Evolutionary conservation across 2,113 vertebrate genomes (phyloP).

Genomic region (Brachypteracias leptosomus): DNA sequence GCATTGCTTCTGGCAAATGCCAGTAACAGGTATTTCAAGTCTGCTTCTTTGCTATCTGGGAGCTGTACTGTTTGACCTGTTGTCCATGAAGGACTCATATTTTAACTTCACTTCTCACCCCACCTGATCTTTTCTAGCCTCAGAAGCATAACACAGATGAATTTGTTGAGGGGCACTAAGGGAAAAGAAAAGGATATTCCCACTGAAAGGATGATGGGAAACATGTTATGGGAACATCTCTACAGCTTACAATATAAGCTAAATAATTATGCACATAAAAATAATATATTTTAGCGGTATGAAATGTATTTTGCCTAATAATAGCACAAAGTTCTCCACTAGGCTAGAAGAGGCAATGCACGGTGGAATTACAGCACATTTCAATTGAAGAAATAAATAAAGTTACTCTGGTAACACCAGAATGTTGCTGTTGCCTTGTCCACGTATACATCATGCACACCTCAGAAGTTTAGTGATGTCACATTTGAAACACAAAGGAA

Average conservation of each 20-base stretch:
- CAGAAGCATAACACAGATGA: not conserved
- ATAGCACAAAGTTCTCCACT: not conserved
- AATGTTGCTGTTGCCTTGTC: not conserved
- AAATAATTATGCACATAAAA: not conserved
- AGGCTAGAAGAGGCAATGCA: not conserved
- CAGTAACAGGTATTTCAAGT: slow-evolving; percentile 52
- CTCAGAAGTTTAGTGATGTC: accelerated
- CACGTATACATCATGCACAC: not conserved
- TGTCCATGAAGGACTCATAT: not conserved
- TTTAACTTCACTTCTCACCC: not conserved
- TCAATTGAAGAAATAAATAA: not conserved
- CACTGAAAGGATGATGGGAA: not conserved
- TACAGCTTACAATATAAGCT: not conserved
- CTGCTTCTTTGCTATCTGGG: not conserved
- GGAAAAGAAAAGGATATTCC: not conserved
- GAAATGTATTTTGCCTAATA: not conserved
- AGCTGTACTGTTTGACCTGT: slow-evolving; percentile 32
- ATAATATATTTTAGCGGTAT: not conserved
- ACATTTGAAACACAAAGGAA: not conserved
- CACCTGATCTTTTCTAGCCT: not conserved
- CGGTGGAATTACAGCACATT: not conserved
- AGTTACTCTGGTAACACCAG: not conserved
- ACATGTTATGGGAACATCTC: not conserved
- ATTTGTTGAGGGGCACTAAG: not conserved
- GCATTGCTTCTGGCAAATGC: slow-evolving; percentile 15